These are phyloP conservation scores for Drosophila hawaiiensis DNA, from an alignment of 2,888 invertebrate species.

Conservation along the genomic window DNA sequence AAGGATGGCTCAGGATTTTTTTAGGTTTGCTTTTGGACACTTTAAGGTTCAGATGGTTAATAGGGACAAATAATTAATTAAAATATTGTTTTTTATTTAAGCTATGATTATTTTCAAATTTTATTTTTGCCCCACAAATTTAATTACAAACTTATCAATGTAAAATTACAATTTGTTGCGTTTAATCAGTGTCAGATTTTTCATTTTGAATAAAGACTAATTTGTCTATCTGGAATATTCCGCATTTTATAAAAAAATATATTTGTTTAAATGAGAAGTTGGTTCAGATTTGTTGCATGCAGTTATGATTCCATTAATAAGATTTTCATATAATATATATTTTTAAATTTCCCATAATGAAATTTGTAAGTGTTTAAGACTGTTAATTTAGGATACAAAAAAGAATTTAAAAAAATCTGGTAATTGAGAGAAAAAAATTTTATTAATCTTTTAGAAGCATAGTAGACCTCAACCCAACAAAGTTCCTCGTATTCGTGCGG, in stretches of 20 bases:
- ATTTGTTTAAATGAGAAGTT: too few relatives aligned
- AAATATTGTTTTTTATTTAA: not conserved
- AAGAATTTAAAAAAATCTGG: fast-evolving
- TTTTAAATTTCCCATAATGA: not conserved
- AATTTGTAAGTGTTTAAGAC: not conserved
- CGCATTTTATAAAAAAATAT: not conserved
- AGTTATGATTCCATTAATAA: not conserved
- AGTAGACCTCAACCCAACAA: too few relatives aligned
- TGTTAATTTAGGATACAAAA: not conserved
- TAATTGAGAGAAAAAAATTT: not conserved
- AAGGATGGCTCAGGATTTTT: not conserved
- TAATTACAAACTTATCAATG: not conserved
- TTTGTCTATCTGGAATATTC: not conserved
- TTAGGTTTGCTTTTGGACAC: not conserved
- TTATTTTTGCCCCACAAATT: not conserved
- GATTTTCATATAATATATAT: not conserved
- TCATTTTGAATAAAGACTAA: not conserved
- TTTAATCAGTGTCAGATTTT: not conserved
- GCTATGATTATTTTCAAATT: not conserved
- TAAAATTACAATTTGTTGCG: not conserved
- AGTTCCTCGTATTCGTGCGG: too few relatives aligned
- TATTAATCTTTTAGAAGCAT: not conserved
- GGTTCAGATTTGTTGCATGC: not conserved
- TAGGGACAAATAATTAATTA: not conserved
- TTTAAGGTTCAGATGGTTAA: not conserved